Percentiles rank a stretch among this genome's conserved stretches.
These are phyloP conservation scores for Moxostoma hubbsi DNA, from an alignment of 2,797 vertebrate genomes.

Conservation along the genomic window DNA sequence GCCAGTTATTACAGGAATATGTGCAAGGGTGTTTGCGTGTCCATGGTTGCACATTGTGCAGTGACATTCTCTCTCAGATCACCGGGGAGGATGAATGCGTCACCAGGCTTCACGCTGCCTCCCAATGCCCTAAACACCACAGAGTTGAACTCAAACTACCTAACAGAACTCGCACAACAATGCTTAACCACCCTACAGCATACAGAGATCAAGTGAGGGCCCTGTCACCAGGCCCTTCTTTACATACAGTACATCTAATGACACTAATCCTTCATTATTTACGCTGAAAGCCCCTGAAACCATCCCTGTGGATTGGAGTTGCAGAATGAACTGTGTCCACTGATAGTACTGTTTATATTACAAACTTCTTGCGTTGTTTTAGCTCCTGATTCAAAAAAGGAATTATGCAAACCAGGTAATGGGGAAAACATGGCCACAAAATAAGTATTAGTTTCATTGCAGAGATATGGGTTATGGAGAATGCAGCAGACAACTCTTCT, in stretches of 20 bases:
- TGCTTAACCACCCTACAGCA: not conserved
- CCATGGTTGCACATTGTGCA: constrained; percentile 64
- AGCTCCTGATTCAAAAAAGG: no score
- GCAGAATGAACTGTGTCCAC: no score
- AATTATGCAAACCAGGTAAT: no score
- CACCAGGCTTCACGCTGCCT: constrained; percentile 62
- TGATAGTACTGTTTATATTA: no score
- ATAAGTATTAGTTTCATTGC: no score
- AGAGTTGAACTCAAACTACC: constrained; percentile 40
- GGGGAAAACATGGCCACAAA: no score
- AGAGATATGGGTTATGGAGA: no score
- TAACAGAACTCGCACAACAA: constrained; percentile 20
- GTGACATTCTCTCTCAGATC: constrained; percentile 72
- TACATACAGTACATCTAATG: not conserved
- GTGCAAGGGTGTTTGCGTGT: constrained; percentile 36
- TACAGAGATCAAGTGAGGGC: not conserved
- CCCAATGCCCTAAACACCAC: constrained; percentile 52
- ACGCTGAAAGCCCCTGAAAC: not conserved
- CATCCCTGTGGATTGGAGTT: no score
- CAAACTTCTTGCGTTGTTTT: no score
- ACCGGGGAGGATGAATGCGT: constrained; percentile 68
- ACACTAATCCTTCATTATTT: not conserved
- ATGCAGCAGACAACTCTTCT: no score
- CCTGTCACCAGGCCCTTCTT: not conserved
- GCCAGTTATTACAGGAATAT: constrained; percentile 16